These are phyloP conservation scores for Caranx ignobilis DNA, from an alignment of 2,113 vertebrate species.

Conservation along the genomic window DNA sequence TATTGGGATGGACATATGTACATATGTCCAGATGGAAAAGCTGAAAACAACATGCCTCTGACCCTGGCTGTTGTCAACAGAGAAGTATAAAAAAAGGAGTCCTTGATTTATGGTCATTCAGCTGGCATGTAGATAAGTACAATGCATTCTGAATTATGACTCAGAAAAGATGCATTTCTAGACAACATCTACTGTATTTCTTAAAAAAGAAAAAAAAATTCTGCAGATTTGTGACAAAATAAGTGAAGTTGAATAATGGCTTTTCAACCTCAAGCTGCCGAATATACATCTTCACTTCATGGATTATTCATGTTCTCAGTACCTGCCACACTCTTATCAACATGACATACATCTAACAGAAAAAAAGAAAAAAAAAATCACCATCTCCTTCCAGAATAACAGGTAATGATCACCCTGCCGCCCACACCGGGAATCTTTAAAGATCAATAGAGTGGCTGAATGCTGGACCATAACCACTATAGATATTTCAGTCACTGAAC, in stretches of 20 bases:
- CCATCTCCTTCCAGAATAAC: conserved; percentile 32
- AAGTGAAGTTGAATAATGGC: conserved; percentile 76
- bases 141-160: conserved; percentile 54
- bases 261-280: conserved; percentile 59
- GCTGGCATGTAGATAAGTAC: conserved; percentile 43
- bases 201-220: conserved; percentile 34
- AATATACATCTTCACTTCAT: conserved; percentile 74
- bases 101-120: conserved; percentile 66
- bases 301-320: conserved; percentile 74
- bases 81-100: conserved; percentile 13
- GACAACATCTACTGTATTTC: conserved; percentile 47
- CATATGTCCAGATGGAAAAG: too few species aligned
- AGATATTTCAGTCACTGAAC: conserved; percentile 25
- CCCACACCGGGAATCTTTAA: conserved; percentile 39
- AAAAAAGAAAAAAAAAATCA: conserved; percentile 53
- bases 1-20: too few species aligned
- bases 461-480: conserved; percentile 4
- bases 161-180: conserved; percentile 41
- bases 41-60: too few species aligned
- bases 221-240: conserved; percentile 55
- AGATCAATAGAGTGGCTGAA: conserved; percentile 43
- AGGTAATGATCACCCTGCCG: conserved; percentile 63
- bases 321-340: conserved; percentile 75
- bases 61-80: too few species aligned
- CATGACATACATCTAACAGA: conserved; percentile 68